These are phyloP conservation scores for Alitta virens DNA, from an alignment of 2,888 invertebrate genomes.

Conservation along the genomic window DNA sequence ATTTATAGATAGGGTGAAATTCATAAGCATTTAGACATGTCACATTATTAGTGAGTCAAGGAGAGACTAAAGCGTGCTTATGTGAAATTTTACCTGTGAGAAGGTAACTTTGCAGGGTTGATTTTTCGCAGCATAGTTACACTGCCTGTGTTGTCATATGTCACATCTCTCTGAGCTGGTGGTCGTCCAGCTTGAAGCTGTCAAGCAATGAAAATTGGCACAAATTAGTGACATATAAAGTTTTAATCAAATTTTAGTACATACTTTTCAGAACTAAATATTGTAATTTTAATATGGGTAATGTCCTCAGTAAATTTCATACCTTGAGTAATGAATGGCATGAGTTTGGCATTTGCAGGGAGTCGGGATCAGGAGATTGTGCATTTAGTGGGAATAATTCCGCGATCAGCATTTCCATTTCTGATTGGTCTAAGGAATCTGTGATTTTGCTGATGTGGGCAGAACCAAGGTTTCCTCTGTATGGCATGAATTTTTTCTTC, in stretches of 20 bases:
- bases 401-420: conserved; percentile 37
- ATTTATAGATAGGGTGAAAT: no score
- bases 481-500: conserved; percentile 37
- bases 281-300: background rate
- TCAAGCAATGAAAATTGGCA: no score
- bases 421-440: conserved; percentile 45
- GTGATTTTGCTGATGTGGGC: conserved; percentile 39
- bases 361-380: conserved; percentile 6
- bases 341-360: conserved; percentile 47
- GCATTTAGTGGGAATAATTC: conserved; percentile 29
- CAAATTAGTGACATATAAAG: background rate
- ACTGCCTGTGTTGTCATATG: conserved; percentile 52
- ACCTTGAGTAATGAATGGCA: conserved; percentile 50
- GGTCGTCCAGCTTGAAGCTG: conserved; percentile 51
- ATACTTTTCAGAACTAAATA: background rate
- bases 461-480: conserved; percentile 41
- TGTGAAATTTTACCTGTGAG: conserved; percentile 29
- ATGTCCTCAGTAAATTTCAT: background rate
- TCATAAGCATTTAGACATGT: no score
- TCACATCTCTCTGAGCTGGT: conserved; percentile 49
- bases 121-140: conserved; percentile 47
- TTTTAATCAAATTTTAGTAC: background rate
- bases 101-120: conserved; percentile 47
- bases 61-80: no score
- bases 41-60: no score